phyloP scores from a whole-genome alignment of 2,888 invertebrate genomes.

The Oscheius sp. region DNA sequence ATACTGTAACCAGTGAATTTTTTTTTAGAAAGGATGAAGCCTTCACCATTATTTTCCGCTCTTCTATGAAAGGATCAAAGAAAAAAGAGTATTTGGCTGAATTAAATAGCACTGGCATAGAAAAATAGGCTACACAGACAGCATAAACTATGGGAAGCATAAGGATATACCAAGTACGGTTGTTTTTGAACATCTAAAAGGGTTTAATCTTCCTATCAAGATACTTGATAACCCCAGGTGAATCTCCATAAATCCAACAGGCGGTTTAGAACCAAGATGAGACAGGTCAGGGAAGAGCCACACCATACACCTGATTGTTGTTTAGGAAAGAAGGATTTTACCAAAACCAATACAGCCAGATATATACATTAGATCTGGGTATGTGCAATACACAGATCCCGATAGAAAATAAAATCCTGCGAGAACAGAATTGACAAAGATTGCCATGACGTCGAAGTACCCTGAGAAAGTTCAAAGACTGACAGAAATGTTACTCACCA shows the following conservation, averaged over 20 bases:
- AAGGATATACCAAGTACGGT: slow-evolving; percentile 4
- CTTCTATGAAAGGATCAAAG: slow-evolving; percentile 9
- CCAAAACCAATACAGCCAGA: slow-evolving; percentile 14
- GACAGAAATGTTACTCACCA: neutral
- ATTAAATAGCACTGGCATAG: slow-evolving; percentile 11
- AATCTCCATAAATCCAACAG: neutral
- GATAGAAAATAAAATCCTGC: slow-evolving; percentile 3
- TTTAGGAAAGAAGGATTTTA: neutral
- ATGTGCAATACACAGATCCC: slow-evolving; percentile 2
- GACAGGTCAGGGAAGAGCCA: slow-evolving; percentile 11
- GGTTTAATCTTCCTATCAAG: neutral
- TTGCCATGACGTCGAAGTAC: slow-evolving; percentile 4
- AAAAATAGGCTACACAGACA: neutral
- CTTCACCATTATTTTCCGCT: neutral
- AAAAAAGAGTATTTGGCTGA: slow-evolving; percentile 11
- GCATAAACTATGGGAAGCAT: neutral
- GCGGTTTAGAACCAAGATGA: slow-evolving; percentile 5
- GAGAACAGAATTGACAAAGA: slow-evolving; percentile 5
- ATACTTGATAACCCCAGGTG: neutral
- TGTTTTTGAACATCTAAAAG: slow-evolving; percentile 1
- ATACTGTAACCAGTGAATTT: neutral
- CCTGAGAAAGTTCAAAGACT: neutral
- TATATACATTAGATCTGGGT: slow-evolving; percentile 12
- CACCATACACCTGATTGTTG: slow-evolving; percentile 3
- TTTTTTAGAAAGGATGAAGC: neutral